These are phyloP conservation scores for Eulithis prunata DNA, from an alignment of 2,888 invertebrate species.

Conservation along the genomic window DNA sequence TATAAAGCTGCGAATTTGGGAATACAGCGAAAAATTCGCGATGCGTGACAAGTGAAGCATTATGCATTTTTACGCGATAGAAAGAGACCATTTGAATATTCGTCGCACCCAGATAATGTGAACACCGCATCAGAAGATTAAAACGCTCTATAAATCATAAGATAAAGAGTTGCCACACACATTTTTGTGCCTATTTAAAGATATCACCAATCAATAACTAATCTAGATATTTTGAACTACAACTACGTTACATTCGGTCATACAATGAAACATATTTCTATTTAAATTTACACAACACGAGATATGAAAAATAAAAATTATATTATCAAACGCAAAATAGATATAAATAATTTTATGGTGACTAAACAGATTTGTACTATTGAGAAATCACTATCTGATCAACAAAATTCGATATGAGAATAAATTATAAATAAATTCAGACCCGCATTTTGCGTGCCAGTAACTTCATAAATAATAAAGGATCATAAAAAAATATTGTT, in stretches of 20 bases:
- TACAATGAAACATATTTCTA: slow-evolving; percentile 29
- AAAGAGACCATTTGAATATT: neutral
- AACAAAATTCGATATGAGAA: slow-evolving; percentile 50
- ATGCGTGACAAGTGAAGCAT: neutral
- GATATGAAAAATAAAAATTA: slow-evolving; percentile 46
- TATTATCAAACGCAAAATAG: slow-evolving; percentile 58
- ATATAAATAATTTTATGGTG: slow-evolving; percentile 59
- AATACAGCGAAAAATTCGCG: neutral
- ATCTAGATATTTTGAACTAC: slow-evolving; percentile 20
- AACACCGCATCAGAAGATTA: slow-evolving; percentile 20
- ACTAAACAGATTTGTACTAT: slow-evolving; percentile 80
- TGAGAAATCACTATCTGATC: slow-evolving; percentile 63
- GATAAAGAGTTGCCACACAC: slow-evolving; percentile 23
- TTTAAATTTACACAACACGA: slow-evolving; percentile 53
- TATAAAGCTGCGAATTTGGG: neutral
- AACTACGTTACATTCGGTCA: slow-evolving; percentile 10
- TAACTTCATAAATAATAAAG: neutral
- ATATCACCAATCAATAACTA: slow-evolving; percentile 30
- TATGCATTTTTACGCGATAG: neutral
- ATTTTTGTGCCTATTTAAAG: slow-evolving; percentile 38
- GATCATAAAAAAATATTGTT: too few relatives aligned
- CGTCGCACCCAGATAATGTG: slow-evolving; percentile 4
- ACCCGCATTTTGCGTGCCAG: neutral
- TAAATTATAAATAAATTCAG: slow-evolving; percentile 16
- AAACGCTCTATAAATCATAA: slow-evolving; percentile 34